Percentiles rank a stretch among this genome's conserved stretches.
Evolutionary conservation across 2,888 invertebrate species (phyloP).

Genomic region (Hemicrepidius hirtus): DNA sequence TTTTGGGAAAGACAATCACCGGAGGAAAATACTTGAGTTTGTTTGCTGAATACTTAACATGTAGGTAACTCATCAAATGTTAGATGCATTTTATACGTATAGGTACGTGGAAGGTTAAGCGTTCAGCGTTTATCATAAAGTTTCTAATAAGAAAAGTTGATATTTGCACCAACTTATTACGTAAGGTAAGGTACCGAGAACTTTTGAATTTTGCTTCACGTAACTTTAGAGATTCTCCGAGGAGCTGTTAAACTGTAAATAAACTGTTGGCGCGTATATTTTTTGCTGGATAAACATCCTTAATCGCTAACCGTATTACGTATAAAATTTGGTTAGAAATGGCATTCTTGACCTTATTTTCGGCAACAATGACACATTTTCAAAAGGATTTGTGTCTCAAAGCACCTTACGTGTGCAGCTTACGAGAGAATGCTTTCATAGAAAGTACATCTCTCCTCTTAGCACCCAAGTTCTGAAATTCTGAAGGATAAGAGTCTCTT

Average conservation of each 20-base stretch:
- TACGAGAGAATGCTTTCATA: conserved; percentile 53
- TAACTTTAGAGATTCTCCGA: background rate
- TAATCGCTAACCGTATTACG: conserved; percentile 31
- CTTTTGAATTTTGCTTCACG: conserved; percentile 12
- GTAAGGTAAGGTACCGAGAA: too few relatives aligned
- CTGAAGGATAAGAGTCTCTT: conserved; percentile 49
- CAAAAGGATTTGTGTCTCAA: conserved; percentile 49
- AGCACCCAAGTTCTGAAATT: conserved; percentile 42
- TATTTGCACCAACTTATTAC: too few relatives aligned
- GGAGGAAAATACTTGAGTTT: too few relatives aligned
- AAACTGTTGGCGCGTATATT: conserved; percentile 1
- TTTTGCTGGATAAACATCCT: conserved; percentile 12
- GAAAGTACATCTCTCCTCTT: conserved; percentile 44
- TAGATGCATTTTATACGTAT: too few relatives aligned
- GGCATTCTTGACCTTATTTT: conserved; percentile 50
- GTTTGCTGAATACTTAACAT: too few relatives aligned
- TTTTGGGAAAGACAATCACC: too few relatives aligned
- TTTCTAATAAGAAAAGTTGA: too few relatives aligned
- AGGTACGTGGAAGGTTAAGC: too few relatives aligned
- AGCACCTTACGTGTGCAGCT: conserved; percentile 53
- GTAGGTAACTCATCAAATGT: too few relatives aligned
- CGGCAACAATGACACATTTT: conserved; percentile 47
- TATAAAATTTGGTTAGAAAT: conserved; percentile 42
- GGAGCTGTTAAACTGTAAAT: background rate
- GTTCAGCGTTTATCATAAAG: too few relatives aligned